Evolutionary conservation across 2,888 invertebrate species (phyloP).

Genomic region (Minunthozetes semirufus): DNA sequence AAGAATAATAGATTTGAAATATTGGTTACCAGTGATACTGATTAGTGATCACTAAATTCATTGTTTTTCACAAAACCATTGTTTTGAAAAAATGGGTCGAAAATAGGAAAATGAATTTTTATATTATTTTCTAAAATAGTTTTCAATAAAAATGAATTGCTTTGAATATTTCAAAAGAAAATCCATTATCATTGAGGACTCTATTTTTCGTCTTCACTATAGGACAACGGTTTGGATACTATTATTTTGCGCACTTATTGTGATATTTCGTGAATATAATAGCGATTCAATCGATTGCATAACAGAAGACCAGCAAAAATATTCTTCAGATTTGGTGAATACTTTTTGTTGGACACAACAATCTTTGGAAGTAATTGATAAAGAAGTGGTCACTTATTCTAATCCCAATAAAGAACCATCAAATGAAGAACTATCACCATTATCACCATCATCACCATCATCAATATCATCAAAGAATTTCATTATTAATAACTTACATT

Average conservation of each 20-base stretch:
- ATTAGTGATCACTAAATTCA: no score
- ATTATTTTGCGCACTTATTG: background rate
- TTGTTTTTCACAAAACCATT: no score
- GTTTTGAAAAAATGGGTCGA: no score
- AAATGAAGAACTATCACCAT: no score
- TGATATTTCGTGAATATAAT: slow-evolving; percentile 1
- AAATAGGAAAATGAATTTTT: no score
- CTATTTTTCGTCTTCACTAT: background rate
- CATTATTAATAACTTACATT: slow-evolving; percentile 6
- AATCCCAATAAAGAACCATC: background rate
- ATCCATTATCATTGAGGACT: background rate
- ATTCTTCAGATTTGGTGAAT: slow-evolving; percentile 5
- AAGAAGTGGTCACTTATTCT: background rate
- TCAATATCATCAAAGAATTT: no score
- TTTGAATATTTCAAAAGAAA: background rate
- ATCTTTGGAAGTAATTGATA: background rate
- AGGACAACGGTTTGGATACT: background rate
- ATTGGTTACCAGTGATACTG: no score
- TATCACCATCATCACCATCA: no score
- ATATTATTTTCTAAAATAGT: background rate
- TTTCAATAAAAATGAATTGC: background rate
- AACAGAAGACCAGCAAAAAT: background rate
- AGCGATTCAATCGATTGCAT: slow-evolving; percentile 9
- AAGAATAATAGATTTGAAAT: no score
- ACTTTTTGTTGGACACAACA: slow-evolving; percentile 13